Conservation (phyloP, 1,140 invertebrate genomes). For the Oedothorax gibbosus region DNA sequence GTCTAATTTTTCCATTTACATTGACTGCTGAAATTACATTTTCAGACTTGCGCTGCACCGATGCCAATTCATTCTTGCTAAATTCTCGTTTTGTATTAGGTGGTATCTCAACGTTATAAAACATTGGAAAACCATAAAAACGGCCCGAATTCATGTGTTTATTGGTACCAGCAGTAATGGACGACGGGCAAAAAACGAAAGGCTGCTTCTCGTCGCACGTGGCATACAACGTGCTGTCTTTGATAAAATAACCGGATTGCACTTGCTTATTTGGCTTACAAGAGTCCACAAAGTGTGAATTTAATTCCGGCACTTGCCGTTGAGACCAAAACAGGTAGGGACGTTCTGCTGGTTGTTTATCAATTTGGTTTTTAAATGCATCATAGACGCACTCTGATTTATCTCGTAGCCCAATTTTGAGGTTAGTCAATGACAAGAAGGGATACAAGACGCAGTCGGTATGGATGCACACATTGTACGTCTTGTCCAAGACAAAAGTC, state of each 20-base stretch:
- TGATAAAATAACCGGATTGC: conserved; percentile 12
- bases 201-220: background rate
- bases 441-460: conserved; percentile 5
- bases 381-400: background rate
- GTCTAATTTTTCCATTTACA: background rate
- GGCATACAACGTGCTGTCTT: background rate
- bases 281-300: background rate
- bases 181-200: conserved; percentile 18
- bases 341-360: too few species aligned
- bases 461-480: background rate
- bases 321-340: too few species aligned
- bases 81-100: too few species aligned
- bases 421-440: background rate
- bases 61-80: too few species aligned
- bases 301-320: background rate
- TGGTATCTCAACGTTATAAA: too few species aligned
- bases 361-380: too few species aligned
- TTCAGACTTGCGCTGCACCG: too few species aligned
- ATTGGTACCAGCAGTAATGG: background rate
- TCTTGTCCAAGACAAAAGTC: too few species aligned
- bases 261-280: background rate
- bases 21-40: too few species aligned
- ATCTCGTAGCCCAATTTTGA: background rate
- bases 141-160: too few species aligned
- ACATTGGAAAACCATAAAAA: too few species aligned